Base-by-base conservation (phyloP, 2,888 invertebrate species). In the Griposia aprilina region DNA sequence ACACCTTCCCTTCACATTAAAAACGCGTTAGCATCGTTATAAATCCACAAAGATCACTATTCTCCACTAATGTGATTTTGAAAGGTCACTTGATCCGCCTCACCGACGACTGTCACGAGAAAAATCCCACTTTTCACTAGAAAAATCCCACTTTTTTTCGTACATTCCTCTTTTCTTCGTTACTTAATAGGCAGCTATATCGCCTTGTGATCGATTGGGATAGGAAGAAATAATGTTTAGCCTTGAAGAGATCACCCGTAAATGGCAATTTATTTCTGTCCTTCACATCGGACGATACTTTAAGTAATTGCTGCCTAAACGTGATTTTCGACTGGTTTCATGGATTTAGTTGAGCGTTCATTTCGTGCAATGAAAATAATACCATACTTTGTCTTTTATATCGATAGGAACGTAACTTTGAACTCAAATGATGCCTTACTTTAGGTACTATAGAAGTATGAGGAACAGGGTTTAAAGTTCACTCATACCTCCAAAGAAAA, bases 221-320 rank as follows among this genome's bases (percentile, higher is more conserved):
- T 67, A 74, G 41, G 70, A 76, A 55, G 69, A 83, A 83, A 67
- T 68, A 84, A 74, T 76, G 76, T 71, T 83, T 86, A 83, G 50
- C 87, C 87, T 86, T 86, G 83, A 78, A 60, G 63, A 83, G 76
- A 71, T 79, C 84, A 74, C 52, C 50, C 55, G 66, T 86, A 70
- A 84, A 79, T 73, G 55, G 73, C 84, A 79, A 86, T 86, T 83
- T 86, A 76, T 86, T 74, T 60, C 45, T 74, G 86, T 71, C 83
- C 67, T 76, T 83, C 83, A 71, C 26, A 59, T 41, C 10, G 20
- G 5, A n/a, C 36, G 60, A 67, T 62, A 70, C 55, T 70, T 67
- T 70, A 78, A 30, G 60, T 81, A 57, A 60, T 60, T 70, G 30
- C 48, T 52, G 2, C 36, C 17, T 55, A 15, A 55, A 80, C 82